phyloP scores from a whole-genome alignment of 1,140 invertebrate species.

The Drosophila albomicans region DNA sequence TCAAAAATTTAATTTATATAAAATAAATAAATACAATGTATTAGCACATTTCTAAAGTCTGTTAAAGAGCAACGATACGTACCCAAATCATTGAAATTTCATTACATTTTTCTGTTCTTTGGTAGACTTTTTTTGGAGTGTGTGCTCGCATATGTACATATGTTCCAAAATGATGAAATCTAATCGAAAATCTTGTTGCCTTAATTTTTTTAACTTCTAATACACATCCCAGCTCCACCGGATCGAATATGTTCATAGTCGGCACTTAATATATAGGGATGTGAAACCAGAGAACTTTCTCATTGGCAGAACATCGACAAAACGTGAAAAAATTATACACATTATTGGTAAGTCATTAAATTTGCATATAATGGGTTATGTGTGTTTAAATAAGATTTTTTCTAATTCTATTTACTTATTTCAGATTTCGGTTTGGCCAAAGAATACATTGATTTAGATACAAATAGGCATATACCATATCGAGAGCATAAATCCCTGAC shows the following conservation, averaged over 20 bases:
- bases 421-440: slow-evolving; percentile 99
- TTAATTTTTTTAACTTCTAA: slow-evolving; percentile 4
- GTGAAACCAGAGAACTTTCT: slow-evolving; percentile 99
- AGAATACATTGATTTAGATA: slow-evolving; percentile 99
- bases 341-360: slow-evolving; percentile 92
- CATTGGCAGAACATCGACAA: slow-evolving; percentile 98
- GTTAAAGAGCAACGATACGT: slow-evolving; percentile 21
- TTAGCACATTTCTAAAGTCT: slow-evolving; percentile 21
- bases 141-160: background rate
- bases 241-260: slow-evolving; percentile 99
- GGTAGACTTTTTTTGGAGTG: slow-evolving; percentile 7
- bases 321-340: slow-evolving; percentile 99
- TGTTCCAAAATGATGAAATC: background rate
- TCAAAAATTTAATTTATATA: slow-evolving; percentile 54
- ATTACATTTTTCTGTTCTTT: slow-evolving; percentile 15
- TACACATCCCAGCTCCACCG: slow-evolving; percentile 91
- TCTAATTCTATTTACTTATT: slow-evolving; percentile 45
- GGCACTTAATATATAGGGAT: slow-evolving; percentile 99
- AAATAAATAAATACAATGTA: slow-evolving; percentile 27
- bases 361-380: background rate
- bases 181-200: slow-evolving; percentile 37
- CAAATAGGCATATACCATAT: slow-evolving; percentile 99
- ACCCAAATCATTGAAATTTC: background rate
- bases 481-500: slow-evolving; percentile 99
- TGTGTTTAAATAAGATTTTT: background rate